Evolutionary conservation across 1,140 invertebrate genomes (phyloP).

Genomic region (silkworm (Bombyx mori)): DNA sequence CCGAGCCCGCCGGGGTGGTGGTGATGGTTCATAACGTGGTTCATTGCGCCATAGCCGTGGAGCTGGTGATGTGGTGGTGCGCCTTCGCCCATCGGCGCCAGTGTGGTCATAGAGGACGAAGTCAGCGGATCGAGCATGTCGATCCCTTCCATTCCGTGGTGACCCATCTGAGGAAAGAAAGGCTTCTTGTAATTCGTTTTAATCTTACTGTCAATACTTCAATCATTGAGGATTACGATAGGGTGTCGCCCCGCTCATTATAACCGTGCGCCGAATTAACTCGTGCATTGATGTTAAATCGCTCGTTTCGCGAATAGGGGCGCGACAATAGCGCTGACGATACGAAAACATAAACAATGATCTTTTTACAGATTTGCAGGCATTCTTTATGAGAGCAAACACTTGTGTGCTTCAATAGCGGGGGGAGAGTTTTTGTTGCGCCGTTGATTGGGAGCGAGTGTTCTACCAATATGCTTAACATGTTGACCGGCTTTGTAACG

Average conservation of each 20-base stretch:
- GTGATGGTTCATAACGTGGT: conserved; percentile 88
- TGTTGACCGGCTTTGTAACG: conserved; percentile 56
- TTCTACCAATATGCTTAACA: conserved; percentile 59
- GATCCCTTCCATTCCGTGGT: conserved; percentile 93
- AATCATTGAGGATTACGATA: conserved; percentile 40
- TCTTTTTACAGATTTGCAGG: conserved; percentile 65
- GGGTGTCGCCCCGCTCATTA: conserved; percentile 26
- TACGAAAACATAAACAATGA: conserved; percentile 62
- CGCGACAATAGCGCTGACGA: conserved; percentile 44
- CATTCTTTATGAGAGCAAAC: conserved; percentile 65
- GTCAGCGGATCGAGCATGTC: conserved; percentile 91
- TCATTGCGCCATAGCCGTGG: conserved; percentile 87
- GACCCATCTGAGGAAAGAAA: conserved; percentile 83
- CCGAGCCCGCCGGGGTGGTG: conserved; percentile 74
- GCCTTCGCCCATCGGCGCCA: conserved; percentile 88
- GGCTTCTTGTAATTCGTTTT: conserved; percentile 61
- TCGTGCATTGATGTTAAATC: conserved; percentile 61
- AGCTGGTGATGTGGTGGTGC: conserved; percentile 78
- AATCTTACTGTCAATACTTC: conserved; percentile 55
- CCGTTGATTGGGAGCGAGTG: conserved; percentile 62
- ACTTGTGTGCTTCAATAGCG: conserved; percentile 47
- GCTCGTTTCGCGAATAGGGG: conserved; percentile 46
- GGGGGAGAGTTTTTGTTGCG: conserved; percentile 49
- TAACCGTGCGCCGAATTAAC: conserved; percentile 40
- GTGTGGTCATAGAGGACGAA: conserved; percentile 88